A percentile compares a stretch with the other conserved stretches of the same genome.
Conservation (phyloP, 2,113 vertebrate genomes). For the Lepus americanus region DNA sequence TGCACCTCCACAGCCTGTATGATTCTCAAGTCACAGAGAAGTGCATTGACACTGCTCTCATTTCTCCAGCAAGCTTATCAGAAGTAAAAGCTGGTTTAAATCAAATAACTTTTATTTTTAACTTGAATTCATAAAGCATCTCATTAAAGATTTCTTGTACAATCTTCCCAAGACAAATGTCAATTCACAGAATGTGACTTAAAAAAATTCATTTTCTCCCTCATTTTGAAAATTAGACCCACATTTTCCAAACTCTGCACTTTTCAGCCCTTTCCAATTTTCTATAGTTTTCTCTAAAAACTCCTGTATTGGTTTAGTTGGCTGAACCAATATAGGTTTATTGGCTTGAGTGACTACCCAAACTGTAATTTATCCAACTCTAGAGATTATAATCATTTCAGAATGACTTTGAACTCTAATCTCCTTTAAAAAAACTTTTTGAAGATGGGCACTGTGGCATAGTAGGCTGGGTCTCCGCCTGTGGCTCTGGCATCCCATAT, state of each 20-base stretch:
- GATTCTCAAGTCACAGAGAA: neutral
- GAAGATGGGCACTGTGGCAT: too few relatives aligned
- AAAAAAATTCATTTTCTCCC: neutral
- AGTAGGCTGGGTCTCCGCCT: too few relatives aligned
- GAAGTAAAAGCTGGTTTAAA: neutral
- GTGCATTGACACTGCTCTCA: neutral
- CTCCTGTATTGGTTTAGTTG: neutral
- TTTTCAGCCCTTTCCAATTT: neutral
- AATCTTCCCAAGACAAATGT: neutral
- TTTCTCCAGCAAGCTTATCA: neutral
- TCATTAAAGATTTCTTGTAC: neutral
- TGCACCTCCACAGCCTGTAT: rapidly evolving
- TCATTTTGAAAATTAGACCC: neutral
- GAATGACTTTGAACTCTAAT: neutral
- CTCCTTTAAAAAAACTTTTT: neutral
- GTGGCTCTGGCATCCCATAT: too few relatives aligned
- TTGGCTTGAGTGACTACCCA: neutral
- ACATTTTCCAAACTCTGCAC: neutral
- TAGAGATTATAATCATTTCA: neutral
- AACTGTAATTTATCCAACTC: neutral
- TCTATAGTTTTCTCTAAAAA: neutral
- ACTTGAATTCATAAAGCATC: neutral
- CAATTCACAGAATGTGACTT: neutral
- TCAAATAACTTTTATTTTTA: too few relatives aligned
- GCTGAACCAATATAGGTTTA: too few relatives aligned